These are phyloP conservation scores for Caenorhabditis sp. DNA, from an alignment of 2,888 invertebrate genomes.

Conservation along the genomic window DNA sequence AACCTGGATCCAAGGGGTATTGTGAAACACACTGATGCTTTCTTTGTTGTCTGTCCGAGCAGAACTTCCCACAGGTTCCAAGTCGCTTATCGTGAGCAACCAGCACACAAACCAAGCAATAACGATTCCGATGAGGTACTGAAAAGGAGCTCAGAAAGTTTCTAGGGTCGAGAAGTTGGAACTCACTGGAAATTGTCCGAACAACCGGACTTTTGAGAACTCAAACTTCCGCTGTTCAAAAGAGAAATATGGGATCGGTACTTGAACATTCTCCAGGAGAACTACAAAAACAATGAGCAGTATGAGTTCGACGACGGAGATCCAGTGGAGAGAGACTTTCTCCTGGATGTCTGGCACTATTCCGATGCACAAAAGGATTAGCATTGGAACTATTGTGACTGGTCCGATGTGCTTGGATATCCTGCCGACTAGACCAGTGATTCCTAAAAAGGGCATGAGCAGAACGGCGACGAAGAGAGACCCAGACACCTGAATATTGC, in stretches of 20 bases:
- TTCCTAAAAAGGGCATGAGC: slow-evolving; percentile 76
- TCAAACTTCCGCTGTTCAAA: slow-evolving; percentile 15
- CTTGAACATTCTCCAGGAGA: slow-evolving; percentile 31
- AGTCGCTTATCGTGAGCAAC: slow-evolving; percentile 68
- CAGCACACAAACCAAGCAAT: slow-evolving; percentile 74
- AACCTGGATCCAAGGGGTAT: slow-evolving; percentile 76
- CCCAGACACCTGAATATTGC: slow-evolving; percentile 75
- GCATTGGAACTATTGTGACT: slow-evolving; percentile 80
- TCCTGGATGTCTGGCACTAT: slow-evolving; percentile 74
- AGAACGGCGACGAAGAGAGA: slow-evolving; percentile 74
- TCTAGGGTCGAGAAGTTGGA: too few relatives aligned
- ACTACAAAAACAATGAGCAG: slow-evolving; percentile 43
- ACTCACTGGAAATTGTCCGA: slow-evolving; percentile 78
- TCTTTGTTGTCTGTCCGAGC: slow-evolving; percentile 75
- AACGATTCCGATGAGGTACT: slow-evolving; percentile 76
- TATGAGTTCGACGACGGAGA: slow-evolving; percentile 72
- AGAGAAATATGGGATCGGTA: slow-evolving; percentile 41
- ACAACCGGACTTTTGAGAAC: slow-evolving; percentile 59
- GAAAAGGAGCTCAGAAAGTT: slow-evolving; percentile 9
- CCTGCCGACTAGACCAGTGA: slow-evolving; percentile 76
- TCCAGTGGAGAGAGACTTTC: slow-evolving; percentile 77
- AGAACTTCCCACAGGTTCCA: slow-evolving; percentile 62
- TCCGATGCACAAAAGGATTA: slow-evolving; percentile 74
- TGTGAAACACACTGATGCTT: slow-evolving; percentile 65
- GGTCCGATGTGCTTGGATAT: slow-evolving; percentile 77